Percentiles rank a stretch among this genome's conserved stretches.
Conservation (phyloP, 1,140 invertebrate species). For the Drosophila bipectinata region DNA sequence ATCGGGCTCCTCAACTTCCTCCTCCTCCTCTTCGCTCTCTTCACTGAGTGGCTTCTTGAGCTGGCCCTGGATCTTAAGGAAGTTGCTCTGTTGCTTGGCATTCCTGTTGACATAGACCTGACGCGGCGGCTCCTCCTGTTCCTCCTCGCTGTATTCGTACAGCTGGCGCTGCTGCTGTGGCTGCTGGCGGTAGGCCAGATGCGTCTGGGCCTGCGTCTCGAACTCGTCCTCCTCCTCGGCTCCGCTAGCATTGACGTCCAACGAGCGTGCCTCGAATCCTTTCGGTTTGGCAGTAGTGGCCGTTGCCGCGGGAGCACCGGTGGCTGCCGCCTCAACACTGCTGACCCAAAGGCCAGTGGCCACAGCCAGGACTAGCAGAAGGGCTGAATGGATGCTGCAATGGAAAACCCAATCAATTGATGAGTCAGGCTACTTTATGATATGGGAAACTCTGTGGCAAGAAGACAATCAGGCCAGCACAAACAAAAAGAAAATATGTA, state of each 20-base stretch:
- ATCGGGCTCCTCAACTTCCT: conserved; percentile 94
- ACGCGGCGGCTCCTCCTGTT: conserved; percentile 79
- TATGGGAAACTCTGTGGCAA: conserved; percentile 80
- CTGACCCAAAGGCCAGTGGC: conserved; percentile 49
- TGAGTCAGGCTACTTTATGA: conserved; percentile 75
- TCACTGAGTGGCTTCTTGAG: conserved; percentile 72
- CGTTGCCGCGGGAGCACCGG: conserved; percentile 55
- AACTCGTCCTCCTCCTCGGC: conserved; percentile 77
- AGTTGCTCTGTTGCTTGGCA: conserved; percentile 77
- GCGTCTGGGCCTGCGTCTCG: conserved; percentile 78
- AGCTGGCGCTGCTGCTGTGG: conserved; percentile 60
- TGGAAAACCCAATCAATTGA: conserved; percentile 50
- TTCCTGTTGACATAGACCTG: conserved; percentile 75
- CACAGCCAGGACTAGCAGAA: conserved; percentile 62
- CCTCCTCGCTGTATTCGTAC: conserved; percentile 81
- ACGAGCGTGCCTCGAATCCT: conserved; percentile 72
- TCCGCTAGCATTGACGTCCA: conserved; percentile 58
- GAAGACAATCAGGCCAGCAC: conserved; percentile 24
- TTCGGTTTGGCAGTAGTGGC: conserved; percentile 77
- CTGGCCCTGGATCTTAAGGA: conserved; percentile 49
- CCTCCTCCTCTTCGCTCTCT: conserved; percentile 84
- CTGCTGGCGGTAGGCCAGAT: conserved; percentile 74
- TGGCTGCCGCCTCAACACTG: conserved; percentile 51
- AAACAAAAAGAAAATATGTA: conserved; percentile 11
- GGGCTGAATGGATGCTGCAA: conserved; percentile 57